phyloP scores from a whole-genome alignment of 1,140 invertebrate species.

The Drosophila sp. region DNA sequence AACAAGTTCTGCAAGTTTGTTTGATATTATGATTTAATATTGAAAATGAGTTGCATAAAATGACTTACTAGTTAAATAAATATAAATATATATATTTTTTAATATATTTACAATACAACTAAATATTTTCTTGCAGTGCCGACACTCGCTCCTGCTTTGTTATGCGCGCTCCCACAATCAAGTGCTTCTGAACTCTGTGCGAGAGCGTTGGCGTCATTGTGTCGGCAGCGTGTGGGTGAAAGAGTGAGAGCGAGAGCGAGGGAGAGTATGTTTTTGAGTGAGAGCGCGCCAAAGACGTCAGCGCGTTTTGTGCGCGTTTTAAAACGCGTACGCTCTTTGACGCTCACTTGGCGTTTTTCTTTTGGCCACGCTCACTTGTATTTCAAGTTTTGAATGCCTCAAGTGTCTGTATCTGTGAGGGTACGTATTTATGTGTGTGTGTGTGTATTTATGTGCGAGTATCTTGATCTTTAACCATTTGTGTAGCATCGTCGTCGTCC shows the following conservation, averaged over 20 bases:
- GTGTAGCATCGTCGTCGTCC: constrained; percentile 35
- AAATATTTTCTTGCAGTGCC: constrained; percentile 18
- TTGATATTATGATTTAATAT: too few relatives aligned
- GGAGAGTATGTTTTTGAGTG: neutral
- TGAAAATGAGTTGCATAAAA: too few relatives aligned
- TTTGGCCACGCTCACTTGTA: constrained; percentile 64
- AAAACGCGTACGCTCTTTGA: constrained; percentile 38
- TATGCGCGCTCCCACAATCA: neutral
- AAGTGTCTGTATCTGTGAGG: constrained; percentile 28
- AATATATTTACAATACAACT: neutral
- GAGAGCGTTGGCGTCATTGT: constrained; percentile 34
- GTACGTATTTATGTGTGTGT: constrained; percentile 1
- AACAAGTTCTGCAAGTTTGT: too few relatives aligned
- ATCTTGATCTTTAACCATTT: constrained; percentile 69
- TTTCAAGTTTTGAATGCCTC: constrained; percentile 66
- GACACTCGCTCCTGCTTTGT: neutral
- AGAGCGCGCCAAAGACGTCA: neutral
- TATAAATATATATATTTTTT: neutral
- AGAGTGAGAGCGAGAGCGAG: constrained; percentile 7
- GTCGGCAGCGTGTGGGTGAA: constrained; percentile 35
- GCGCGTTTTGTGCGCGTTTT: constrained; percentile 48
- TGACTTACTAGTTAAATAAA: neutral
- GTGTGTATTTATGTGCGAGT: constrained; percentile 41
- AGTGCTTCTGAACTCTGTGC: constrained; percentile 9
- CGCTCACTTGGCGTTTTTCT: constrained; percentile 46